These are phyloP conservation scores for Sminthurides aquaticus DNA, from an alignment of 2,888 invertebrate species.

Conservation along the genomic window DNA sequence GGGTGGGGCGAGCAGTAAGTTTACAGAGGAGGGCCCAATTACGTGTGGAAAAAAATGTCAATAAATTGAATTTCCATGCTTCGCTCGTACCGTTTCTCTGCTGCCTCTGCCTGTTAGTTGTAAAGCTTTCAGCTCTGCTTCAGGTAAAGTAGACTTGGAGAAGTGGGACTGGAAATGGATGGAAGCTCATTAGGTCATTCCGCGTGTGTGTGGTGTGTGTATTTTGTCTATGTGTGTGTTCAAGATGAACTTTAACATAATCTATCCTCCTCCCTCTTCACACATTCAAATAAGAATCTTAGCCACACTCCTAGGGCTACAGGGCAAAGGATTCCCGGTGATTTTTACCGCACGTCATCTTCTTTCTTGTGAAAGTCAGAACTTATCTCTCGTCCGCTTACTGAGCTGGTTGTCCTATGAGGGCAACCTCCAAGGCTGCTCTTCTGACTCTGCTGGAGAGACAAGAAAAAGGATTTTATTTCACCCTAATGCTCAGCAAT, in stretches of 20 bases:
- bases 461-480: slow-evolving; percentile 12
- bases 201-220: background rate
- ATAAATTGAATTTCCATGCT: slow-evolving; percentile 19
- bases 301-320: background rate
- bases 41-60: background rate
- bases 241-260: background rate
- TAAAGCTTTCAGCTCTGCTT: too few relatives aligned
- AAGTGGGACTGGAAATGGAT: too few relatives aligned
- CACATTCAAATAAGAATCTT: background rate
- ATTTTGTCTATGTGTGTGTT: background rate
- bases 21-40: too few relatives aligned
- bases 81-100: background rate
- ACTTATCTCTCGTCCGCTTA: too few relatives aligned
- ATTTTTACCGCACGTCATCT: background rate
- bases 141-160: too few relatives aligned
- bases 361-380: background rate
- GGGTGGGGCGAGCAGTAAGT: too few relatives aligned
- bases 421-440: background rate
- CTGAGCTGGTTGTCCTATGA: too few relatives aligned
- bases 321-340: background rate
- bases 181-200: background rate
- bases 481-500: slow-evolving; percentile 20
- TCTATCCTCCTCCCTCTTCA: background rate
- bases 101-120: background rate
- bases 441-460: background rate